Conservation (phyloP, 1,140 invertebrate species). For the Trichonephila clavata region DNA sequence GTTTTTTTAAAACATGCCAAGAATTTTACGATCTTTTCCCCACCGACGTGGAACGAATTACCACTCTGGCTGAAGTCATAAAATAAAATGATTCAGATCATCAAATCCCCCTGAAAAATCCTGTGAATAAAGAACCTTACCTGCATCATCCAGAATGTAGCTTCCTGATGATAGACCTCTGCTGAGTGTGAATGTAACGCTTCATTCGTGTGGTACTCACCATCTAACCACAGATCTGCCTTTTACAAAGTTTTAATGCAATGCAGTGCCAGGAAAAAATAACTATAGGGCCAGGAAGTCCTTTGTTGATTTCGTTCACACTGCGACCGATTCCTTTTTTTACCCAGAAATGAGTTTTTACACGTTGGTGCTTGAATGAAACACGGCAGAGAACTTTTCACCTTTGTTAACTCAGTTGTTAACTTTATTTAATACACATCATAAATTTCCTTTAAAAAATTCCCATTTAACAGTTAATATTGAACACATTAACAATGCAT, state of each 20-base stretch:
- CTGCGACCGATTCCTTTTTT: neutral
- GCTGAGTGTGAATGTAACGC: neutral
- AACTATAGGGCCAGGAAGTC: neutral
- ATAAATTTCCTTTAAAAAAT: no score
- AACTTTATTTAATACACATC: no score
- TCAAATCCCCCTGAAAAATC: neutral
- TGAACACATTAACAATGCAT: no score
- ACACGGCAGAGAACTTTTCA: neutral
- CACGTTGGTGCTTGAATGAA: neutral
- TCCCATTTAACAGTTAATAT: no score
- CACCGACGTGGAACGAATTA: neutral
- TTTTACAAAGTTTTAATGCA: conserved; percentile 1
- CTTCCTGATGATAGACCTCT: neutral
- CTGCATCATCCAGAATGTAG: neutral
- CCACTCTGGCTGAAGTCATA: neutral
- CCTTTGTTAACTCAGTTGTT: neutral
- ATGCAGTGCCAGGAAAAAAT: conserved; percentile 1
- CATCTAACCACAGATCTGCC: neutral
- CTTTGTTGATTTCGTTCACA: conserved; percentile 13
- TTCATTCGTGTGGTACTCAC: neutral
- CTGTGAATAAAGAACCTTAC: neutral
- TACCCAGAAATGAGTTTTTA: neutral
- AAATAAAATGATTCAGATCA: neutral
- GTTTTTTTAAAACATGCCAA: neutral
- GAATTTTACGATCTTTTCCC: conserved; percentile 8